Evolutionary conservation across 2,797 vertebrate genomes (phyloP), one percentile per base, ranked within the genome.

Genomic region (Petrocephalus sullivani): DNA sequence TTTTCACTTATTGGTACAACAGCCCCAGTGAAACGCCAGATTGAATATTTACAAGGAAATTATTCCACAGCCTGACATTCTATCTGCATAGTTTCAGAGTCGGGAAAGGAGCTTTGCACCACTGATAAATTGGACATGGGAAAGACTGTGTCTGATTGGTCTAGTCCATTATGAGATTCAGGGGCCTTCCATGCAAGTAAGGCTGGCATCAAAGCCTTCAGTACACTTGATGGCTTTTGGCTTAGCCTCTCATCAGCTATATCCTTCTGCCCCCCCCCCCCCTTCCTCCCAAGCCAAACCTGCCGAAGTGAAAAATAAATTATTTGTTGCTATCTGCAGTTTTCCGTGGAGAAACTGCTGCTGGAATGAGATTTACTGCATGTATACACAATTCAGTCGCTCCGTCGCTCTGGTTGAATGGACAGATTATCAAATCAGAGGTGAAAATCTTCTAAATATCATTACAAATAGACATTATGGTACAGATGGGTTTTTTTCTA

Each of bases 231-330:
- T 86, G 84, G 56, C 54, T 57, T 86, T 56, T 57, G 21, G 33
- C 53, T 86, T 19, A 58, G 49, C n/a, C 54, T 86, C 23, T 86
- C 54, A n/a, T 41, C 53, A 57, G 53, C 51, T 86, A 58, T 37
- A 56, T 58, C 21, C 12, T 54, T 28, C 21, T 56, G 49, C 21
- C 8, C 19, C 10, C 71, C 28, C 14, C 3, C 84, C 12, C 2
- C 10, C 6, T 49, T 9, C 49, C 23, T 28, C 21, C 64, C 28
- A 14, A 14, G 56, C 33, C 41, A 83, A 83, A 83, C 19, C 28
- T 86, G 54, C 21, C 56, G 57, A 86, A 60, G 28, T 57, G 56
- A 86, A 41, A 86, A 86, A 86, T 58, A 37, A 86, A 86, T 57
- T 8, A 60, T 85, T 56, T 85, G 49, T 56, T 7, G 23, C 82